Conservation (phyloP, 2,888 invertebrate species). For the Amblyjoppa proteus region DNA sequence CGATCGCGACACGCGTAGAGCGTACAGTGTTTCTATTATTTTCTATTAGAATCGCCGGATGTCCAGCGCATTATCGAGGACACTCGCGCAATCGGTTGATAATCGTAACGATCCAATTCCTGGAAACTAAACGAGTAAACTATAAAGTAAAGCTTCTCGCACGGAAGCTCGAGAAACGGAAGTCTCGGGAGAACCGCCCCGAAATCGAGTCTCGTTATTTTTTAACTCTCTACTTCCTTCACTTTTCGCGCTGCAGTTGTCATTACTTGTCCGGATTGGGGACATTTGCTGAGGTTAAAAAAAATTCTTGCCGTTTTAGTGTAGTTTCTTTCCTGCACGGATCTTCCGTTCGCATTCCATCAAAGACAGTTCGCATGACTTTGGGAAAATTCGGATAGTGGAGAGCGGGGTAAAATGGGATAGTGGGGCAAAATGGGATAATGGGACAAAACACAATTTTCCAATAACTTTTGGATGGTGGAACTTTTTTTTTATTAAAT, state of each 20-base stretch:
- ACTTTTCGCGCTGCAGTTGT: neutral
- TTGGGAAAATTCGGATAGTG: no score
- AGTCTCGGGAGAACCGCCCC: neutral
- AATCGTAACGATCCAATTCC: neutral
- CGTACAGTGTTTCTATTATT: slow-evolving; percentile 2
- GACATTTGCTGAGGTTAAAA: no score
- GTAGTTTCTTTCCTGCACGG: no score
- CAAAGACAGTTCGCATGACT: no score
- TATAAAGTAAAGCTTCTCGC: neutral
- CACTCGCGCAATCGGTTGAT: neutral
- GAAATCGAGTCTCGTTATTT: slow-evolving; percentile 8
- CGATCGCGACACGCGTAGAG: neutral
- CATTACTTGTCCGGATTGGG: no score
- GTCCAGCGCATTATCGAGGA: neutral
- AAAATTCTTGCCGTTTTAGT: no score
- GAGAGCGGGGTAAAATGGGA: no score
- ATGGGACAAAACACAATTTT: no score
- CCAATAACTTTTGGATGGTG: no score
- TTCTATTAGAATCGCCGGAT: slow-evolving; percentile 3
- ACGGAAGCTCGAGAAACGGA: neutral
- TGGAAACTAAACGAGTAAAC: neutral
- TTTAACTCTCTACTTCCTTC: neutral
- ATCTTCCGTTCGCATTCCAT: no score
- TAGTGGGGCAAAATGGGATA: no score
- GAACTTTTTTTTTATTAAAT: no score